Percentiles rank a stretch among this genome's conserved stretches.
Evolutionary conservation across 2,113 vertebrate species (phyloP).

Genomic region (Mohoua ochrocephala): DNA sequence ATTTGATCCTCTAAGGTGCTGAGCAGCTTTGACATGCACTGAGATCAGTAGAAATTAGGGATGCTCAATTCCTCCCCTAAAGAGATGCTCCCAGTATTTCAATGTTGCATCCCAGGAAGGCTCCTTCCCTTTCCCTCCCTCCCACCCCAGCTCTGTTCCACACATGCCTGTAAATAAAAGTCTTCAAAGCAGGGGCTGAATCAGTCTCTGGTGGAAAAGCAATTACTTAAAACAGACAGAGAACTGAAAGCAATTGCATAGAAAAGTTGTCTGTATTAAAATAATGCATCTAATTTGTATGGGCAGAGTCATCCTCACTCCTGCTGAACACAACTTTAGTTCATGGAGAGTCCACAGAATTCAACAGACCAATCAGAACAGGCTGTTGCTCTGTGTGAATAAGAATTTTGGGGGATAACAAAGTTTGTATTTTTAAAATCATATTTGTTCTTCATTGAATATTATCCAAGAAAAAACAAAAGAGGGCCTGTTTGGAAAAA

Average conservation of each 20-base stretch:
- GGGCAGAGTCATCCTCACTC: background rate
- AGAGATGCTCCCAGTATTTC: background rate
- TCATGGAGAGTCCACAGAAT: background rate
- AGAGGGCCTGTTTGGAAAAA: background rate
- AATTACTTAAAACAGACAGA: background rate
- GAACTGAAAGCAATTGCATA: background rate
- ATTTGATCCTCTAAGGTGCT: background rate
- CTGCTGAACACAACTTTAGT: background rate
- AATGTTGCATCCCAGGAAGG: background rate
- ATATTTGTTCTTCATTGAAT: background rate
- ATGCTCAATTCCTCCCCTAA: background rate
- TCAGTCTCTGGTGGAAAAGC: background rate
- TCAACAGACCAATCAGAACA: background rate
- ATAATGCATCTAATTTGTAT: background rate
- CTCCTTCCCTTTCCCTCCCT: background rate
- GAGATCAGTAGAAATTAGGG: background rate
- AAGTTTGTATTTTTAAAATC: background rate
- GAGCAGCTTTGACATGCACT: background rate
- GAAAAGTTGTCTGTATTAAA: background rate
- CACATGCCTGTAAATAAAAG: background rate
- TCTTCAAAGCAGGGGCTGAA: background rate
- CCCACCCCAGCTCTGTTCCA: background rate
- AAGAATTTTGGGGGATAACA: background rate
- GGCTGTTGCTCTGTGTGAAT: background rate
- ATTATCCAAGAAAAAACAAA: background rate